phyloP scores from a whole-genome alignment of 2,797 vertebrate species.

The Scolopax rusticola region DNA sequence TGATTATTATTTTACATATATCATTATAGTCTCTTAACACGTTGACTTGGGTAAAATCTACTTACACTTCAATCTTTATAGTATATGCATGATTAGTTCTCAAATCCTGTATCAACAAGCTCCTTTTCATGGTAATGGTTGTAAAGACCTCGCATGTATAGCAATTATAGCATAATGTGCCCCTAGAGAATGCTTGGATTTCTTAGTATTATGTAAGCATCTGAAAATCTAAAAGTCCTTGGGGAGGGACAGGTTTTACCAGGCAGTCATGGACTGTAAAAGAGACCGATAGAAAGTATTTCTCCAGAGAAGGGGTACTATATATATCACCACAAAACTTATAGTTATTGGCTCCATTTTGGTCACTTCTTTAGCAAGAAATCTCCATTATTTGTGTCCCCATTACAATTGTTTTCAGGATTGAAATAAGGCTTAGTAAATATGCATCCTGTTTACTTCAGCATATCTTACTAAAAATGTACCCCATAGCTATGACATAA shows the following conservation, averaged over 20 bases:
- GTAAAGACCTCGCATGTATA: constrained; percentile 18
- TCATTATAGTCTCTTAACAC: background rate
- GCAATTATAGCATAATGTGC: constrained; percentile 26
- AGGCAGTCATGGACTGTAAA: background rate
- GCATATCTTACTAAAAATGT: background rate
- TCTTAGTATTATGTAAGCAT: background rate
- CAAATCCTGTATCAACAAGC: constrained; percentile 24
- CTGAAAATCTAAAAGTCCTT: background rate
- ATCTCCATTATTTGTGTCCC: background rate
- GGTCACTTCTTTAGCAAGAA: background rate
- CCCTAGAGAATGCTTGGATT: constrained; percentile 3
- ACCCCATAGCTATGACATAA: background rate
- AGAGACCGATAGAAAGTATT: background rate
- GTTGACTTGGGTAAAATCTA: background rate
- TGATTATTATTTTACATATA: background rate
- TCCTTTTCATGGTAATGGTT: constrained; percentile 13
- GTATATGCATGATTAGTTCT: constrained; percentile 19
- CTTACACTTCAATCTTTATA: background rate
- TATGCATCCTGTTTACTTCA: background rate
- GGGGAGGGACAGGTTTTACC: background rate
- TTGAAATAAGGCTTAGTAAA: background rate
- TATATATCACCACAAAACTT: background rate
- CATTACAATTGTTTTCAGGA: background rate
- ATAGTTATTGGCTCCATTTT: background rate
- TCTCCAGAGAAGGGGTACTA: background rate